Evolutionary conservation across 2,113 vertebrate genomes (phyloP), one percentile per base, ranked within the genome.

Genomic region (Puntigrus tetrazona): DNA sequence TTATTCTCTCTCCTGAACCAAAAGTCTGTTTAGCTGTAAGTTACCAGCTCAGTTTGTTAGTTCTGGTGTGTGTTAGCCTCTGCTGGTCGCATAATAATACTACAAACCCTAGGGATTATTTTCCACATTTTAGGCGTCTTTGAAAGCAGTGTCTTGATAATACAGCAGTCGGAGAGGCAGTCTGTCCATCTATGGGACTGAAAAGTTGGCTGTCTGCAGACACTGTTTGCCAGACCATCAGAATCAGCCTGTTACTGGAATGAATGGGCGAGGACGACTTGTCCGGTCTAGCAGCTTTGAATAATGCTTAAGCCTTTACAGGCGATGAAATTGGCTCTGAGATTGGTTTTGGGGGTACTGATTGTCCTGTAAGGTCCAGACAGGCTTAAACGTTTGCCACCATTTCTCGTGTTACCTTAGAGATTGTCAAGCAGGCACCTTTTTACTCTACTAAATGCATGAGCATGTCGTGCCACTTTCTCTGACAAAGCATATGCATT

Each of bases 1-100:
- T 65, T 80, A 65, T 67, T 65, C 38, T 80, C 36, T 79, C 59
- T 80, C 38, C 78, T 41, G 8, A 80, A 43, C 59, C 59, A 47
- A 47, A 80, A 45, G 59, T 27, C 43, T 67, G 5, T 65, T 80
- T 65, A 80, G 78, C 41, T 80, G 78, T 80, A 80, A 80, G 78
- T 80, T 65, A 22, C 27, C 16, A 65, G n/a, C 41, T 45, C 20
- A 20, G 25, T 80, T 80, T 80, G 38, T 45, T 45, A 63, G 59
- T 45, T 18, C 14, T 65, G 78, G 27, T 29, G 78, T 45, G 57
- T 80, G 77, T 43, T 41, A 31, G 59, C 59, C 16, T 80, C 18
- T 67, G 59, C 78, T 47, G 45, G 41, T 22, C 2, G 25, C 59
- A 63, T 80, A 80, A 65, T 41, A 65, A 29, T 34, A 67, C 65